A percentile compares a stretch with the other conserved stretches of the same genome.
phyloP scores from a whole-genome alignment of 2,888 invertebrate species.

The Embidobia sp. region DNA sequence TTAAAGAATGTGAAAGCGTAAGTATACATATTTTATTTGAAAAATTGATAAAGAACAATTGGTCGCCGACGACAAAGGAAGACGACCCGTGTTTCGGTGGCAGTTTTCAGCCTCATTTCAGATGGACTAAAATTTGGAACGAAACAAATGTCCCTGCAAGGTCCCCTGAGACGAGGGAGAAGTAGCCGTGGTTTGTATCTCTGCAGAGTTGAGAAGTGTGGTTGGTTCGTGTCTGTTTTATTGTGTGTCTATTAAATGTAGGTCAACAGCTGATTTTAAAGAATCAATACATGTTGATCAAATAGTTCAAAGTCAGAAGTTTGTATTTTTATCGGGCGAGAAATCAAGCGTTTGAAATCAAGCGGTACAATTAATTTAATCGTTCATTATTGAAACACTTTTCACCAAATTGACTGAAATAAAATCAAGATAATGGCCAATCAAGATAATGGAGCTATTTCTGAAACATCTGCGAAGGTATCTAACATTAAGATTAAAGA shows the following conservation, averaged over 20 bases:
- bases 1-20: too few relatives aligned
- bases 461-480: too few relatives aligned
- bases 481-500: too few relatives aligned
- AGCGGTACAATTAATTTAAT: too few relatives aligned
- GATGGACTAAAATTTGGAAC: conserved; percentile 71
- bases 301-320: too few relatives aligned
- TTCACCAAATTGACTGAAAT: too few relatives aligned
- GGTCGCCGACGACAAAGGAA: not conserved
- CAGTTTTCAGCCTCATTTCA: conserved; percentile 66
- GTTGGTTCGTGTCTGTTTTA: conserved; percentile 30
- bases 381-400: too few relatives aligned
- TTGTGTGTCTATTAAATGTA: conserved; percentile 72
- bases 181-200: conserved; percentile 70
- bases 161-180: conserved; percentile 74
- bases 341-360: too few relatives aligned
- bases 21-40: not conserved
- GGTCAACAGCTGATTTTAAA: conserved; percentile 76
- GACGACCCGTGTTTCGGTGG: conserved; percentile 43
- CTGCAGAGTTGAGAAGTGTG: conserved; percentile 66
- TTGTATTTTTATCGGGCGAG: too few relatives aligned
- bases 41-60: conserved; percentile 3
- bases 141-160: conserved; percentile 69
- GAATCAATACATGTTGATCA: conserved; percentile 74
- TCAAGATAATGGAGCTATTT: too few relatives aligned
- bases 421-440: too few relatives aligned